phyloP scores from a whole-genome alignment of 2,113 vertebrate species.

The Centropus unirufus region DNA sequence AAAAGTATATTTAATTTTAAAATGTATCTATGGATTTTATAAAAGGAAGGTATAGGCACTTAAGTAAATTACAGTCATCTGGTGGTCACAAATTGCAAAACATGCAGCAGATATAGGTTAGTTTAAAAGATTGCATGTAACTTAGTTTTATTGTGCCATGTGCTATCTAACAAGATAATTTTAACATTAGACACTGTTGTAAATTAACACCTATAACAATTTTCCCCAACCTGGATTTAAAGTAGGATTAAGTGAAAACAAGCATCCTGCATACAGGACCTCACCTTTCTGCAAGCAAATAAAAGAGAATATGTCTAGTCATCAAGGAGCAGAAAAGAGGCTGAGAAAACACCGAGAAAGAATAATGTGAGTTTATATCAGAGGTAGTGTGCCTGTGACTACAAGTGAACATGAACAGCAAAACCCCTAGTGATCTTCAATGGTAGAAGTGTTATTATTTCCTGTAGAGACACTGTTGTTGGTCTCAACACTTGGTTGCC shows the following conservation, averaged over 20 bases:
- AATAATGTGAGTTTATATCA: background rate
- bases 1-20: conserved; percentile 4
- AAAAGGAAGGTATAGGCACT: conserved; percentile 1
- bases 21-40: background rate
- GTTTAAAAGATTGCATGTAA: background rate
- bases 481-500: conserved; percentile 9
- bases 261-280: background rate
- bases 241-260: background rate
- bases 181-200: background rate
- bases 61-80: conserved; percentile 10
- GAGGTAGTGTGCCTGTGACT: background rate
- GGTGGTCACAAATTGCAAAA: conserved; percentile 14
- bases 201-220: background rate
- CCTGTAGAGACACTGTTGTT: background rate
- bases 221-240: background rate
- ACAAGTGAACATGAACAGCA: background rate
- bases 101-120: background rate
- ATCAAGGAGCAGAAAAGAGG: rapidly evolving
- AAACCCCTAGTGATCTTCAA: background rate
- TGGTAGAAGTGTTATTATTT: background rate
- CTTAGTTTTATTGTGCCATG: background rate
- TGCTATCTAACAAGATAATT: background rate
- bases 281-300: background rate
- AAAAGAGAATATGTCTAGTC: background rate
- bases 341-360: background rate